Evolutionary conservation across 2,113 vertebrate genomes (phyloP).

Genomic region (Pipra filicauda): DNA sequence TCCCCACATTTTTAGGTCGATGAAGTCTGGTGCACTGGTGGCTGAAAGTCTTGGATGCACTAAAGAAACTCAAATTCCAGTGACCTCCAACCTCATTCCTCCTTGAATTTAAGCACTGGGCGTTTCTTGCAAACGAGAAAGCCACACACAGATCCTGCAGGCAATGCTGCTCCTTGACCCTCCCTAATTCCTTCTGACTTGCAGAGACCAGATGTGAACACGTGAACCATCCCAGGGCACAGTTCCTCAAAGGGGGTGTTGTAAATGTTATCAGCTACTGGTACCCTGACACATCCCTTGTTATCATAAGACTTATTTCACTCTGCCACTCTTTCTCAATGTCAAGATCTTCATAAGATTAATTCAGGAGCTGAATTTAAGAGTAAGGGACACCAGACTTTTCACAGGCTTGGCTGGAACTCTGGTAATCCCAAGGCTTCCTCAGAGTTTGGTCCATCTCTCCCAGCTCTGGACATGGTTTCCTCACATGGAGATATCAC

Average conservation of each 20-base stretch:
- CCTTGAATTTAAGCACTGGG: neutral
- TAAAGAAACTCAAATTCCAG: neutral
- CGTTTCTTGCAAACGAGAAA: neutral
- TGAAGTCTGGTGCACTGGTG: too few species aligned
- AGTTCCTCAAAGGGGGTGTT: neutral
- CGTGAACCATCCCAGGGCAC: neutral
- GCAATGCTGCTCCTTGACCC: neutral
- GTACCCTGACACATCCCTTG: neutral
- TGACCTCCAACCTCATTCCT: neutral
- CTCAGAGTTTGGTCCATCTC: fast-evolving
- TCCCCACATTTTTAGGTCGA: neutral
- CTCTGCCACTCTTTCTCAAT: neutral
- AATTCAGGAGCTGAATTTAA: neutral
- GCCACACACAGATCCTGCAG: neutral
- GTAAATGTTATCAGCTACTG: neutral
- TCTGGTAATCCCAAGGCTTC: neutral
- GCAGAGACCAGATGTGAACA: neutral
- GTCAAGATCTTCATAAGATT: neutral
- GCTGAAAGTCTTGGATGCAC: neutral
- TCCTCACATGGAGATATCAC: neutral
- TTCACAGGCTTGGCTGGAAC: neutral
- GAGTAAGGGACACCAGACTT: neutral
- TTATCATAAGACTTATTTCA: neutral
- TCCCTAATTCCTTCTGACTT: neutral
- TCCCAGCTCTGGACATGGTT: neutral